Evolutionary conservation across 2,888 invertebrate genomes (phyloP).

Genomic region (Punctoribates punctum): DNA sequence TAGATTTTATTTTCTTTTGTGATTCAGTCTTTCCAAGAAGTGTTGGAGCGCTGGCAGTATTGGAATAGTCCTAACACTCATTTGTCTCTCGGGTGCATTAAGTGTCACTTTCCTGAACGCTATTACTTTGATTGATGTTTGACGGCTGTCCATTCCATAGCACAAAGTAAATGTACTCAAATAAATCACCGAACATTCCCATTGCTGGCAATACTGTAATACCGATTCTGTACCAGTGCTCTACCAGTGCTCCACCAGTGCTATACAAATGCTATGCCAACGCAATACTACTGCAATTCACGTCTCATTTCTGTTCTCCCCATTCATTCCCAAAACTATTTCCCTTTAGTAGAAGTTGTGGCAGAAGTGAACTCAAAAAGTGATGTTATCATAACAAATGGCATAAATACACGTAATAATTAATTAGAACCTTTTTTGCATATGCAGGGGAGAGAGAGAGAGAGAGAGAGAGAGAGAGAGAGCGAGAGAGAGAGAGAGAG

Average conservation of each 20-base stretch:
- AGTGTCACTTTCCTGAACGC: constrained; percentile 38
- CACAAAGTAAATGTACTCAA: constrained; percentile 36
- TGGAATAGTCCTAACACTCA: constrained; percentile 32
- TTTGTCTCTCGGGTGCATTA: constrained; percentile 37
- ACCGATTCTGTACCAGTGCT: not conserved
- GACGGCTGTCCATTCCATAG: constrained; percentile 36
- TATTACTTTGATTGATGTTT: constrained; percentile 38
- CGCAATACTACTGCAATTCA: constrained; percentile 5
- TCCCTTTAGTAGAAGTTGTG: not conserved
- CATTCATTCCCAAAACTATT: constrained; percentile 29
- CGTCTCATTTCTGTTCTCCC: constrained; percentile 25
- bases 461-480: no score
- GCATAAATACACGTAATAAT: constrained; percentile 27
- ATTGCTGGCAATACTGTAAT: no score
- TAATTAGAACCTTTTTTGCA: constrained; percentile 29
- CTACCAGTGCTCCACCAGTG: not conserved
- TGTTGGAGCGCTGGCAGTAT: not conserved
- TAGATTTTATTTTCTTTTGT: not conserved
- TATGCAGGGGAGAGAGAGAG: not conserved
- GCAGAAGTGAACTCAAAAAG: not conserved
- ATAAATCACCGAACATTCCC: constrained; percentile 29
- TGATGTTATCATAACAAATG: constrained; percentile 35
- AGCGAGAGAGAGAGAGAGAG: no score
- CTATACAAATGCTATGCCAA: no score
- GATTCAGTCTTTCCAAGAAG: constrained; percentile 17